Base-by-base conservation (phyloP, 2,888 invertebrate genomes). In the Archips xylosteana region DNA sequence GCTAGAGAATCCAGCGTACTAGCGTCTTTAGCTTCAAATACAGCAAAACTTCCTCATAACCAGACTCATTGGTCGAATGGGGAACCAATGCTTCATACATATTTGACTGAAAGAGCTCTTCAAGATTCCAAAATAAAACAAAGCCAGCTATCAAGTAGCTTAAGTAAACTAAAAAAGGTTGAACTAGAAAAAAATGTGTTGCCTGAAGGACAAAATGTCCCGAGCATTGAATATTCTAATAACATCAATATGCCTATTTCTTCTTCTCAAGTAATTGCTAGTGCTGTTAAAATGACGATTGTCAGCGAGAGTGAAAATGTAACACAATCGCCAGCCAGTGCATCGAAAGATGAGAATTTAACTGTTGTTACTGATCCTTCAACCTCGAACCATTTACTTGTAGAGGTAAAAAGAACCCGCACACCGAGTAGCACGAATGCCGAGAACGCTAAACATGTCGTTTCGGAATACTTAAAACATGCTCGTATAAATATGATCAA, bases 41-140 rank as follows among this genome's bases (percentile, higher is more conserved):
- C 96, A 76, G 96, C 96, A 72, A 94, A 95, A 80, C 87, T 96
- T 71, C 96, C 96, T 8, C 93, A 95, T 75, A 94, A 95, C 75
- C 95, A 94, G 42, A 89, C 90, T 75, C 95, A 95, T 75, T 95
- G 95, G 92, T 80, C 92, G 32, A 92, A 94, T 71, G 96, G 96
- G 51, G 96, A 96, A 77, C 95, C 96, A 6, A 95, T 97, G 95
- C 89, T 97, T 69, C 96, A 97, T 78, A 96, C 96, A 0, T 97
- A 97, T 87, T 94, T 97, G 66, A 96, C 96, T 1, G 97, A 97
- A 83, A 94, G 96, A 82, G 96, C 97, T 15, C 90, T 97, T 65
- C 95, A 96, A 83, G 96, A 97, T 83, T 95, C 96, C 54, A 96
- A 96, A 87, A 96, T 97, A 75, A 97, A 97, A 86, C 96, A 96